Evolutionary conservation across 2,797 vertebrate species (phyloP).

Genomic region (Cephalopachus bancanus): DNA sequence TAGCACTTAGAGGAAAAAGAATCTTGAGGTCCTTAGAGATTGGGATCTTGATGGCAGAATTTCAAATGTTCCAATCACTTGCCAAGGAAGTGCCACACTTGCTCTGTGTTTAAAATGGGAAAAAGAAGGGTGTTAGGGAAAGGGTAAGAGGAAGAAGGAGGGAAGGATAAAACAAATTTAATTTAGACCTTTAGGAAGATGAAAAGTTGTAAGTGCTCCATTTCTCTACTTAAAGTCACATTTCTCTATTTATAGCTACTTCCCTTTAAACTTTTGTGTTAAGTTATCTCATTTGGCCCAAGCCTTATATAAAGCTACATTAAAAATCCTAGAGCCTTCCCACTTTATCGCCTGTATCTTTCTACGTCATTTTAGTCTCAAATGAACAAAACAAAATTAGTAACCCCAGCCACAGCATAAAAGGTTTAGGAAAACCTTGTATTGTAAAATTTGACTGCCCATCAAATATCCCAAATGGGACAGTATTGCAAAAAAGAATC

Average conservation of each 20-base stretch:
- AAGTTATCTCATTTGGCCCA: neutral
- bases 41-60: slow-evolving; percentile 61
- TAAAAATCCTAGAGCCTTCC: slow-evolving; percentile 11
- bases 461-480: slow-evolving; percentile 62
- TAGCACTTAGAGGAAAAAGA: neutral
- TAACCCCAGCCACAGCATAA: neutral
- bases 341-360: slow-evolving; percentile 11
- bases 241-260: slow-evolving; percentile 41
- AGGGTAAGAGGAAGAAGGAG: neutral
- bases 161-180: neutral
- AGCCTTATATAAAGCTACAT: neutral
- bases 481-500: slow-evolving; percentile 69
- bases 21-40: neutral
- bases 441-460: neutral
- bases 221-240: neutral
- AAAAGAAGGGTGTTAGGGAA: slow-evolving; percentile 41
- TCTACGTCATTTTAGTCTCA: neutral
- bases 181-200: neutral
- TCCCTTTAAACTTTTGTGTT: neutral
- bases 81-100: slow-evolving; percentile 89
- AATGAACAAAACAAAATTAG: neutral
- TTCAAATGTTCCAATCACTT: slow-evolving; percentile 80
- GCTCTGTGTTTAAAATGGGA: slow-evolving; percentile 81
- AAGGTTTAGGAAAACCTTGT: slow-evolving; percentile 47
- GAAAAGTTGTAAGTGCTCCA: slow-evolving; percentile 45